Conservation (phyloP, 2,888 invertebrate species). For the Platynereis dumerilii region DNA sequence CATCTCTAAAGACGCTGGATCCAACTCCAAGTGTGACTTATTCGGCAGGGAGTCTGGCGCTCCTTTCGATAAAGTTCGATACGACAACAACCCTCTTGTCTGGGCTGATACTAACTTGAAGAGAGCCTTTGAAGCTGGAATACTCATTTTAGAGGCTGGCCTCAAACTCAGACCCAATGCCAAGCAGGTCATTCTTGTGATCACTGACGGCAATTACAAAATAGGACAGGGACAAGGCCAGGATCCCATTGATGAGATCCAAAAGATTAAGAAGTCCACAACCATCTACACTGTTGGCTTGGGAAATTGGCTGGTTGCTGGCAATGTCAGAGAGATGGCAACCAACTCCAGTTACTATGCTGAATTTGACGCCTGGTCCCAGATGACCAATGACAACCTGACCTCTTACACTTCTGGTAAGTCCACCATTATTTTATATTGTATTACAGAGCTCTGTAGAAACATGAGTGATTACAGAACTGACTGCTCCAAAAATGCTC, state of each 20-base stretch:
- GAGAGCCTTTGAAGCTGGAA: constrained; percentile 21
- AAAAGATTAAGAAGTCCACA: constrained; percentile 9
- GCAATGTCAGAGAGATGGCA: constrained; percentile 27
- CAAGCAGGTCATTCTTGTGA: constrained; percentile 28
- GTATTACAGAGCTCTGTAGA: too few species aligned
- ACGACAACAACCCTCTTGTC: not conserved
- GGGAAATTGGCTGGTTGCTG: constrained; percentile 30
- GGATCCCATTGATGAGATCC: constrained; percentile 15
- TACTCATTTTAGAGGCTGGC: constrained; percentile 23
- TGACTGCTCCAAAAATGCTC: too few species aligned
- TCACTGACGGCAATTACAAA: constrained; percentile 31
- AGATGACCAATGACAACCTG: too few species aligned
- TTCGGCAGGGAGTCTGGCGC: constrained; percentile 4
- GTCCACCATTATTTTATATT: too few species aligned
- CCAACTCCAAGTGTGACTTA: constrained; percentile 15
- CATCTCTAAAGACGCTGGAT: constrained; percentile 16
- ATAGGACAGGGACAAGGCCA: not conserved
- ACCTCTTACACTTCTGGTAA: too few species aligned
- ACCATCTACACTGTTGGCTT: constrained; percentile 24
- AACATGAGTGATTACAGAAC: too few species aligned
- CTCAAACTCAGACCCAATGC: constrained; percentile 17
- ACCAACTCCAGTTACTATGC: not conserved
- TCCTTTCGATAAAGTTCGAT: constrained; percentile 14
- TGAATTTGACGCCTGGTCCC: too few species aligned
- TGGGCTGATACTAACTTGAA: constrained; percentile 24